These are phyloP conservation scores for Leptodactylus fallax DNA, from an alignment of 2,797 vertebrate species.

Conservation along the genomic window DNA sequence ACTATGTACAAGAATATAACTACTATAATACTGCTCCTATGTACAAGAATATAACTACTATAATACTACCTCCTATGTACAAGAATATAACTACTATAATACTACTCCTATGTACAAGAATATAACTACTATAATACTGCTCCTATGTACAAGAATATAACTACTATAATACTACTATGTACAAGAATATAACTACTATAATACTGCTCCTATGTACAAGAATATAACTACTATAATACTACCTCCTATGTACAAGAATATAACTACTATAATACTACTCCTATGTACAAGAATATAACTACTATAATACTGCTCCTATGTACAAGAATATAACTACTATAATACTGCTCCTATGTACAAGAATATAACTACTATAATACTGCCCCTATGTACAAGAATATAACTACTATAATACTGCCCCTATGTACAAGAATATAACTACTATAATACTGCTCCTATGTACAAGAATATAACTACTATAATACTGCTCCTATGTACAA, in stretches of 20 bases:
- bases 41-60: conserved; percentile 21
- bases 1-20: too few relatives aligned
- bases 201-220: background rate
- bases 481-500: background rate
- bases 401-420: background rate
- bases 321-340: too few relatives aligned
- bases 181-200: conserved; percentile 4
- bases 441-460: background rate
- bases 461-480: conserved; percentile 3
- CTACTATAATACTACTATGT: background rate
- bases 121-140: conserved; percentile 9
- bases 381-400: too few relatives aligned
- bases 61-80: conserved; percentile 15
- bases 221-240: conserved; percentile 8
- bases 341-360: too few relatives aligned
- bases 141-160: background rate
- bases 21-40: conserved; percentile 11
- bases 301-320: background rate
- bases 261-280: too few relatives aligned
- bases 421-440: background rate
- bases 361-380: too few relatives aligned
- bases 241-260: too few relatives aligned
- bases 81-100: conserved; percentile 23
- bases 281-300: background rate
- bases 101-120: background rate